Conservation (phyloP, 2,888 invertebrate species). For the Melolontha melolontha region DNA sequence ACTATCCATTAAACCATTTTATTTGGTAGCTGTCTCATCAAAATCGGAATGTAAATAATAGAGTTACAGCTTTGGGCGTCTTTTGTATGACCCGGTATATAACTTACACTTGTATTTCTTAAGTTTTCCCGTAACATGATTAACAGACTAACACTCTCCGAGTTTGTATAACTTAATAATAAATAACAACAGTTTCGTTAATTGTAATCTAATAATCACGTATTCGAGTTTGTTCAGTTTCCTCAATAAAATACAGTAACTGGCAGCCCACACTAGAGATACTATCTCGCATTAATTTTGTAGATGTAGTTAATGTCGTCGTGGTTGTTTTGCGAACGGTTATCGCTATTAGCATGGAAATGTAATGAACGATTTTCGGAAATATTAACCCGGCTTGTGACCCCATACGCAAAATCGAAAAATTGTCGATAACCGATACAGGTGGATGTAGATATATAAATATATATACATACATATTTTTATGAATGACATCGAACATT, state of each 20-base stretch:
- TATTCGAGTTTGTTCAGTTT: conserved; percentile 14
- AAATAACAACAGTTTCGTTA: background rate
- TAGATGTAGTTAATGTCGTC: conserved; percentile 29
- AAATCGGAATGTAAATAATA: too few species aligned
- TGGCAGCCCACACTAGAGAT: background rate
- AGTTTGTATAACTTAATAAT: background rate
- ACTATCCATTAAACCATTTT: too few species aligned
- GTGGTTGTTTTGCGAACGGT: conserved; percentile 13
- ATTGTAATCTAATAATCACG: conserved; percentile 24
- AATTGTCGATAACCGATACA: background rate
- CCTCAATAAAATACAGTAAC: conserved; percentile 16
- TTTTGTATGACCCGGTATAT: too few species aligned
- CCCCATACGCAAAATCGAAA: background rate
- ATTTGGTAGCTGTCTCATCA: too few species aligned
- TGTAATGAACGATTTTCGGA: conserved; percentile 3
- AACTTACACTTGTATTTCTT: too few species aligned
- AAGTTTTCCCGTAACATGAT: background rate
- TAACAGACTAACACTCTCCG: background rate
- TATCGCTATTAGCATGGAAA: conserved; percentile 3
- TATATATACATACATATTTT: too few species aligned
- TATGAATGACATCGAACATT: too few species aligned
- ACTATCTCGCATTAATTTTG: conserved; percentile 19
- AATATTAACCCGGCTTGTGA: background rate
- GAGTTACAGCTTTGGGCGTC: too few species aligned
- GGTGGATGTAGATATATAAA: too few species aligned